Conservation (phyloP, 2,888 invertebrate species). For the Tinea semifulvella region DNA sequence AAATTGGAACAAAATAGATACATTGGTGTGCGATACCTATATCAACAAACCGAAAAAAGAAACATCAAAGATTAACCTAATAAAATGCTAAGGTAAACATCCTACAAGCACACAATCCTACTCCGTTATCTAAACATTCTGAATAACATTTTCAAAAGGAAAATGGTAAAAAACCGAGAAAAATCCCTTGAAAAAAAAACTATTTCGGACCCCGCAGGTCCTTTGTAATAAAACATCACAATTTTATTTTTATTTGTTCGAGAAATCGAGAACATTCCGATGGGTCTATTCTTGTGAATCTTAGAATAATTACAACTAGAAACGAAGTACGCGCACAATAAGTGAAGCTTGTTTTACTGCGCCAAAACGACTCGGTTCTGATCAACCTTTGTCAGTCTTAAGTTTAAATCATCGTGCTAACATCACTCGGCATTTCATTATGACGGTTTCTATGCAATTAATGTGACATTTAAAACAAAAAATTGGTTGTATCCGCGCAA, state of each 20-base stretch:
- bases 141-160: slow-evolving; percentile 2
- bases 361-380: too few species aligned
- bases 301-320: too few species aligned
- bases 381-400: too few species aligned
- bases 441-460: too few species aligned
- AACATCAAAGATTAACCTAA: slow-evolving; percentile 1
- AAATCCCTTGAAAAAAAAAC: neutral
- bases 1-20: too few species aligned
- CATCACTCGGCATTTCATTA: too few species aligned
- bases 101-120: slow-evolving; percentile 5
- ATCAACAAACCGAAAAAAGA: neutral
- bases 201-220: slow-evolving; percentile 4
- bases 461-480: too few species aligned
- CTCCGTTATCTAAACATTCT: neutral
- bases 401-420: too few species aligned
- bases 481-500: too few species aligned
- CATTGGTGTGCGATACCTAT: slow-evolving; percentile 1
- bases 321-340: too few species aligned
- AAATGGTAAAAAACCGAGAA: neutral
- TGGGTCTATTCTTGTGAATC: neutral
- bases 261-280: slow-evolving; percentile 6
- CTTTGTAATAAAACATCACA: slow-evolving; percentile 13
- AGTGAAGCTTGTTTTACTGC: too few species aligned
- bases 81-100: neutral
- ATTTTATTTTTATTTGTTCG: slow-evolving; percentile 13